Conservation (phyloP, 2,113 vertebrate species). For the Larimichthys crocea region DNA sequence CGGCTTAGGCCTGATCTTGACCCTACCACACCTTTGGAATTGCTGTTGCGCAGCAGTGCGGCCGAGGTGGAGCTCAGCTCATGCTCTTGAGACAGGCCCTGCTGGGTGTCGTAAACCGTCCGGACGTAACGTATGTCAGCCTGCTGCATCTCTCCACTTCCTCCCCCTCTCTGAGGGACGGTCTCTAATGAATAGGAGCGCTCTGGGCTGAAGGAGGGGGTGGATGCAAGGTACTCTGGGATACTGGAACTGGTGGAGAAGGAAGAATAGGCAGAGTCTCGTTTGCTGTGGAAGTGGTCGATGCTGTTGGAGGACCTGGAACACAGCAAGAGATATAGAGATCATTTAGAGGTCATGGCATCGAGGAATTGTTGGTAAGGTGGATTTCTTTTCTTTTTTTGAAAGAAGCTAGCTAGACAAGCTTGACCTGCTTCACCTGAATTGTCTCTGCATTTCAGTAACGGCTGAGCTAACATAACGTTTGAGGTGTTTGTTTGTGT, state of each 20-base stretch:
- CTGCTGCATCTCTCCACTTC: constrained; percentile 86
- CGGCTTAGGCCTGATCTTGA: background rate
- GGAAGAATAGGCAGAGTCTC: constrained; percentile 96
- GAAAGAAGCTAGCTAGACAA: background rate
- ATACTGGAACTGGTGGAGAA: constrained; percentile 96
- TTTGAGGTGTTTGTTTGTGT: background rate
- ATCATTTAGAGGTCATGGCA: background rate
- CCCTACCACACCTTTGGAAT: constrained; percentile 26
- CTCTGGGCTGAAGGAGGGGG: constrained; percentile 83
- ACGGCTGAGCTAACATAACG: background rate
- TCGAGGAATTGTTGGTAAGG: background rate
- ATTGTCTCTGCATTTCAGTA: background rate
- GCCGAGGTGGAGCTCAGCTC: constrained; percentile 56
- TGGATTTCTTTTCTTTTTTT: background rate
- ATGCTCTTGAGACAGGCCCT: constrained; percentile 52
- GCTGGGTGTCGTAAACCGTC: constrained; percentile 86
- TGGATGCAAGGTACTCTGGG: constrained; percentile 87
- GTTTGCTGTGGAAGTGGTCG: constrained; percentile 95
- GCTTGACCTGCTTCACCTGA: background rate
- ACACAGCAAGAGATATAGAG: background rate
- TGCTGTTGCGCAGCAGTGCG: constrained; percentile 24
- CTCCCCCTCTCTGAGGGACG: constrained; percentile 71
- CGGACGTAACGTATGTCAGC: constrained; percentile 90
- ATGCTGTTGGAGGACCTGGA: constrained; percentile 96
- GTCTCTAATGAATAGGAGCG: constrained; percentile 87